Percentiles rank a stretch among this genome's conserved stretches.
phyloP scores from a whole-genome alignment of 2,113 vertebrate species.

The Ellobius talpinus region DNA sequence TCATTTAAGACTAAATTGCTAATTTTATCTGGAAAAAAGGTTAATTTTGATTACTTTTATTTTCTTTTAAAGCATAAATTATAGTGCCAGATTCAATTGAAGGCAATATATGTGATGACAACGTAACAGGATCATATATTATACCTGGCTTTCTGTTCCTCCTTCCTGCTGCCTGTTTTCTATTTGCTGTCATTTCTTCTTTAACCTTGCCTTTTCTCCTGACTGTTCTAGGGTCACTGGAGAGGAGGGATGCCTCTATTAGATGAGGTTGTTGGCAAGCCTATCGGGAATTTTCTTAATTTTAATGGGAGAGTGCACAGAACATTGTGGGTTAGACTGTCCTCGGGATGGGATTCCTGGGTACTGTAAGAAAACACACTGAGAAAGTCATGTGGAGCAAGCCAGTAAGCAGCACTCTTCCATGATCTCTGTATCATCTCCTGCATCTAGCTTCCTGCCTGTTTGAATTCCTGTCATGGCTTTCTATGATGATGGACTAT shows the following conservation, averaged over 20 bases:
- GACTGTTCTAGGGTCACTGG: background rate
- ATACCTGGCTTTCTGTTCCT: background rate
- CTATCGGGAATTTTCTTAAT: background rate
- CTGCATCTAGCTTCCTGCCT: background rate
- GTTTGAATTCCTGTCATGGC: background rate
- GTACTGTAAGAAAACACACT: background rate
- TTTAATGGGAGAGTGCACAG: background rate
- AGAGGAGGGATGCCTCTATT: too few species aligned
- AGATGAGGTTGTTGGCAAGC: background rate
- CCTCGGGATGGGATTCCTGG: background rate
- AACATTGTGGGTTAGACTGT: background rate
- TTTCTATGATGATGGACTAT: background rate
- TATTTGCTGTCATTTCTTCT: background rate
- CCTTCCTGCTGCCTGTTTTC: background rate
- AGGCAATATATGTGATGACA: background rate
- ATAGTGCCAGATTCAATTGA: background rate
- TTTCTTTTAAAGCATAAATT: background rate
- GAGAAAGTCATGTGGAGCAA: background rate
- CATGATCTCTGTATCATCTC: background rate
- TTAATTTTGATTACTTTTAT: constrained; percentile 28
- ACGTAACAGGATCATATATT: background rate
- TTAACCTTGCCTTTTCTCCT: background rate
- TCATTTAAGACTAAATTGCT: background rate
- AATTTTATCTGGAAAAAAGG: background rate
- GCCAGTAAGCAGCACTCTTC: background rate